Evolutionary conservation across 2,113 vertebrate species (phyloP), one percentile per base, ranked within the genome.

Genomic region (Porphyrio hochstetteri): DNA sequence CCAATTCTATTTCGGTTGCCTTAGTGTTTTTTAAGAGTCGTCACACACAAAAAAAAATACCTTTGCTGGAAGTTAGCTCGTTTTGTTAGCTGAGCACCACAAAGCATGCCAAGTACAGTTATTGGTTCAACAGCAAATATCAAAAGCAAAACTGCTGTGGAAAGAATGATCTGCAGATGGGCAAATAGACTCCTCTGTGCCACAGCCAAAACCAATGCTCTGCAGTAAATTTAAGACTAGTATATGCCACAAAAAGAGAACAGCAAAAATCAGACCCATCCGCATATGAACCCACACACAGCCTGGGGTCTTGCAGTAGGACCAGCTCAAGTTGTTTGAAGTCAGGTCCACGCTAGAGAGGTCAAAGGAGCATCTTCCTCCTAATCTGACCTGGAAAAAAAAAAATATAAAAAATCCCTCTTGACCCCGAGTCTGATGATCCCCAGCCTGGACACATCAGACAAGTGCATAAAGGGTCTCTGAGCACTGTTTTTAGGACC

Each of bases 101-200:
- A 59, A 56, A 40, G 15, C 60, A 3, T 74, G 93, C 95, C 88
- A 70, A 50, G 82, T 40, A 33, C 82, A 27, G 57, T 61, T 59
- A 28, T 8, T 1, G 14, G 20, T 57, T 69, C 76, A 89, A 87
- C 82, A 69, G 25, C 91, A 57, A 92, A 44, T 79, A 63, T 36
- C 95, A 64, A 67, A 59, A 90, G 64, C 94, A 86, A 21, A 95
- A 71, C 75, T 57, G 55, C 86, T 4, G 67, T 36, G 72, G 80
- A 76, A 82, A 87, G 80, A 74, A 52, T 8, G 65, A 61, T 86
- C 96, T 95, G 65, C 96, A 97, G 95, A 92, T 96, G 96, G 96
- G 82, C 88, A 88, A 90, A 95, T 86, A 25, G 86, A 64, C 33
- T 61, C 80, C 92, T 83, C 71, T 95, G 83, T 55, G 79, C 83